Conservation (phyloP, 2,113 vertebrate genomes). For the Seriola quinqueradiata region DNA sequence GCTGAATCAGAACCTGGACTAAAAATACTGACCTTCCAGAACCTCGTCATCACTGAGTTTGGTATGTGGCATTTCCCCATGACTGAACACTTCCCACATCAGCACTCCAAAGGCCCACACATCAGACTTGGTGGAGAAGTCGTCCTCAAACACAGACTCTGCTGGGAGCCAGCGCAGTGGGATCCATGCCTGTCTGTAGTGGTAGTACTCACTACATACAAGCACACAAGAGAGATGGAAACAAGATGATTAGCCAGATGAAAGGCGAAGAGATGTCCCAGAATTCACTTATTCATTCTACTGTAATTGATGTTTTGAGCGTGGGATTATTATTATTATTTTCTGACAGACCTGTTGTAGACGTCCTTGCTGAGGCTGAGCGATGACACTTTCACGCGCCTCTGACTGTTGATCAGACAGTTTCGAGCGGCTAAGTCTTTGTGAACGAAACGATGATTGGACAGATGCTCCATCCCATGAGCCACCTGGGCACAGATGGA, state of each 20-base stretch:
- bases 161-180: slow-evolving; percentile 96
- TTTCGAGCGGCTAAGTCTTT: slow-evolving; percentile 96
- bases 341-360: slow-evolving; percentile 91
- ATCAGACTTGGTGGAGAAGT: slow-evolving; percentile 97
- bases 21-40: slow-evolving; percentile 88
- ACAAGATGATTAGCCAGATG: background rate
- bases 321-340: slow-evolving; percentile 9
- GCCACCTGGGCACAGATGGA: slow-evolving; percentile 95
- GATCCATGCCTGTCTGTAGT: slow-evolving; percentile 96
- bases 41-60: slow-evolving; percentile 92
- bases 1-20: background rate
- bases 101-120: slow-evolving; percentile 97
- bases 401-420: slow-evolving; percentile 93
- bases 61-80: slow-evolving; percentile 92
- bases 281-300: background rate
- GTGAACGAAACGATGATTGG: slow-evolving; percentile 95
- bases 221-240: slow-evolving; percentile 14
- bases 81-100: slow-evolving; percentile 98
- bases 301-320: background rate
- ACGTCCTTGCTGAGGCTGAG: slow-evolving; percentile 98
- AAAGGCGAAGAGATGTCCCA: background rate
- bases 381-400: slow-evolving; percentile 93
- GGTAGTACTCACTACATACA: slow-evolving; percentile 92
- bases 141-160: slow-evolving; percentile 93
- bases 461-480: slow-evolving; percentile 96